Conservation (phyloP, 2,113 vertebrate genomes). For the Tychaedon coryphoeus region DNA sequence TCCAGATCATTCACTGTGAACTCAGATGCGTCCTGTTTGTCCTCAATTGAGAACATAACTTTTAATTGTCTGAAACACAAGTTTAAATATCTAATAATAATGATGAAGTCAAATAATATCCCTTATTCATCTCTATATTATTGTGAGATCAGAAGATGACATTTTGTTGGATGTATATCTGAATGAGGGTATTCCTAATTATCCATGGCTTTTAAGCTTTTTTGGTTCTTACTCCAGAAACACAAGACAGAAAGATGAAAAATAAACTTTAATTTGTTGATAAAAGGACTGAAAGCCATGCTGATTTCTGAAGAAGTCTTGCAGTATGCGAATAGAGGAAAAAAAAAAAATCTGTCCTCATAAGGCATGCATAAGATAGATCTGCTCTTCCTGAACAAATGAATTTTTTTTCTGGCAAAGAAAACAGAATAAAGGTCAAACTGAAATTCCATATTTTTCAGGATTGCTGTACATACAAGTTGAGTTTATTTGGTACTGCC, state of each 20-base stretch:
- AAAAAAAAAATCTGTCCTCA: neutral
- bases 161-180: neutral
- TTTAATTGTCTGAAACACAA: neutral
- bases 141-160: neutral
- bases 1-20: neutral
- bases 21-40: conserved; percentile 38
- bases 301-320: neutral
- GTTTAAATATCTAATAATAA: neutral
- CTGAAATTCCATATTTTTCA: neutral
- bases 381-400: neutral
- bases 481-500: neutral
- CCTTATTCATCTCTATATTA: neutral
- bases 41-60: neutral
- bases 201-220: neutral
- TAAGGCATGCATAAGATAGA: neutral
- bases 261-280: neutral
- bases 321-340: neutral
- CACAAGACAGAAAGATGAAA: neutral
- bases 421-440: neutral
- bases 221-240: neutral
- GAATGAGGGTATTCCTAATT: neutral
- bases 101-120: neutral
- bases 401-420: neutral
- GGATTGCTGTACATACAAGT: neutral
- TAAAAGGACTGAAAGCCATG: neutral